These are phyloP conservation scores for Syrrhaptes paradoxus DNA, from an alignment of 2,113 vertebrate species.

Conservation along the genomic window DNA sequence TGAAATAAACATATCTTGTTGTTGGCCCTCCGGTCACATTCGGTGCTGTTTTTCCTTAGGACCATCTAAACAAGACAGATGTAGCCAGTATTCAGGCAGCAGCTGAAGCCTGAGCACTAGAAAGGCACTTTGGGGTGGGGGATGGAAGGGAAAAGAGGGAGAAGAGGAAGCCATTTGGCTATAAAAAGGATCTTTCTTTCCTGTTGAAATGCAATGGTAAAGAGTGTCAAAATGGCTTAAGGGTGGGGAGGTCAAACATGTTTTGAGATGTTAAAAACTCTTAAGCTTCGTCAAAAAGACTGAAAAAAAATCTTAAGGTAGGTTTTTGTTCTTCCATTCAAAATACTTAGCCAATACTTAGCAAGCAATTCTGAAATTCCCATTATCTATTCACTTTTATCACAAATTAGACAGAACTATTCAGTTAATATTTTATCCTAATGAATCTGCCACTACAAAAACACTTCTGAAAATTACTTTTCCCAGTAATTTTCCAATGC, in stretches of 20 bases:
- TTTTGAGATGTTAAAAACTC: constrained; percentile 67
- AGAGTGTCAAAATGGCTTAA: constrained; percentile 67
- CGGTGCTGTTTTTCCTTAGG: constrained; percentile 48
- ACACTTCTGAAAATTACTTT: neutral
- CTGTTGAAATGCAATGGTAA: constrained; percentile 69
- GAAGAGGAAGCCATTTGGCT: constrained; percentile 71
- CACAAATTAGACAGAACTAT: neutral
- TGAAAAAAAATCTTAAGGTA: neutral
- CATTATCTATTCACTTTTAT: neutral
- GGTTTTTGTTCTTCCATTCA: constrained; percentile 25
- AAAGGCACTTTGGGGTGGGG: constrained; percentile 52
- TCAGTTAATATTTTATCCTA: neutral
- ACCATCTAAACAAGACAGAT: constrained; percentile 61
- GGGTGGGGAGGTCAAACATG: constrained; percentile 61
- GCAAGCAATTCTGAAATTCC: neutral
- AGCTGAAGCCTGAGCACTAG: constrained; percentile 44
- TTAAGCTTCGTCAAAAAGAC: constrained; percentile 11
- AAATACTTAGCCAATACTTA: neutral
- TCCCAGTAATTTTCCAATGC: neutral
- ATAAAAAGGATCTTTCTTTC: constrained; percentile 73
- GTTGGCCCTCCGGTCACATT: constrained; percentile 41
- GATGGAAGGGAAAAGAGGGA: constrained; percentile 50
- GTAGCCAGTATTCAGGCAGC: constrained; percentile 58
- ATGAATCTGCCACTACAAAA: neutral
- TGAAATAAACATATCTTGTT: constrained; percentile 33